Percentiles rank a stretch among this genome's conserved stretches.
phyloP scores from a whole-genome alignment of 2,888 invertebrate species.

The Oithona nana region DNA sequence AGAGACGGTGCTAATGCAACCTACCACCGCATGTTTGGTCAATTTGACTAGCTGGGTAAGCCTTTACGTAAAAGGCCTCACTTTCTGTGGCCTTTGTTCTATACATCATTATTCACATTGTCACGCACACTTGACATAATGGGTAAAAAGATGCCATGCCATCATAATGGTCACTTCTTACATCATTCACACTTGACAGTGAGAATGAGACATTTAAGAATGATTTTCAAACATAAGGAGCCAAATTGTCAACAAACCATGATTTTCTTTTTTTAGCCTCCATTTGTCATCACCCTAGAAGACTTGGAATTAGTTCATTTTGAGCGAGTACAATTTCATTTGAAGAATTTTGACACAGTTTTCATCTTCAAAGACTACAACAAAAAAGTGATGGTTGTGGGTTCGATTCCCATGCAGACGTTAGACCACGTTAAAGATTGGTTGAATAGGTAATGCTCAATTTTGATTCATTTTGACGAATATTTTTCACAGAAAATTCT shows the following conservation, averaged over 20 bases:
- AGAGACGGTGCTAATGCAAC: slow-evolving; percentile 84
- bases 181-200: too few species aligned
- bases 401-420: slow-evolving; percentile 98
- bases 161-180: slow-evolving; percentile 17
- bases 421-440: slow-evolving; percentile 84
- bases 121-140: background rate
- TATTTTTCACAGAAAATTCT: background rate
- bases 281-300: slow-evolving; percentile 92
- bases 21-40: slow-evolving; percentile 92
- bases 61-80: too few species aligned
- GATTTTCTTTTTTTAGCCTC: slow-evolving; percentile 43
- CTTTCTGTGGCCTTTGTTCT: background rate
- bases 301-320: slow-evolving; percentile 96
- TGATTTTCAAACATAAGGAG: too few species aligned
- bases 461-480: too few species aligned
- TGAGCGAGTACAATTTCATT: slow-evolving; percentile 91
- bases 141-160: background rate
- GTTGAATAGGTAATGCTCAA: too few species aligned
- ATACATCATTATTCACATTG: background rate
- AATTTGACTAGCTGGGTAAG: slow-evolving; percentile 84
- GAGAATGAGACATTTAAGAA: background rate
- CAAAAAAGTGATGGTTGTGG: slow-evolving; percentile 84
- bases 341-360: slow-evolving; percentile 99
- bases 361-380: slow-evolving; percentile 97
- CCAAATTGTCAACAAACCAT: too few species aligned